Evolutionary conservation across 2,113 vertebrate genomes (phyloP).

Genomic region (Benitochromis conjunctus): DNA sequence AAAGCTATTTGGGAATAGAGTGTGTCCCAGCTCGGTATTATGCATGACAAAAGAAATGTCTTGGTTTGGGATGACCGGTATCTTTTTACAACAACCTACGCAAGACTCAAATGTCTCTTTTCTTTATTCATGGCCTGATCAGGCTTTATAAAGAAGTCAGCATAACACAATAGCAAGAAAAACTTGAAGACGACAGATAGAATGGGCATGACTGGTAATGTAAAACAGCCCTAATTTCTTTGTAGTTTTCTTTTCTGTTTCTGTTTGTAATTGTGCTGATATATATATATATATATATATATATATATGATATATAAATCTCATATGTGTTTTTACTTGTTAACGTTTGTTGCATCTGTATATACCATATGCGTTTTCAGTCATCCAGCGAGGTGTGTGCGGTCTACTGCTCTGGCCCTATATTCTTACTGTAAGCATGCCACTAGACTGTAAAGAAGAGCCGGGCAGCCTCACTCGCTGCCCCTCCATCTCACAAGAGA

Average conservation of each 20-base stretch:
- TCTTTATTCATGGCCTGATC: slow-evolving; percentile 31
- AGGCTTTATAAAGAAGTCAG: slow-evolving; percentile 44
- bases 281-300: neutral
- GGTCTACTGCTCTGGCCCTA: slow-evolving; percentile 43
- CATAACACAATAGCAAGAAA: neutral
- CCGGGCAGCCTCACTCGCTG: slow-evolving; percentile 41
- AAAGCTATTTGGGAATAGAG: neutral
- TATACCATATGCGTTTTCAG: slow-evolving; percentile 16
- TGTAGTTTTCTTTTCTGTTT: neutral
- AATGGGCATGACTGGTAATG: slow-evolving; percentile 60
- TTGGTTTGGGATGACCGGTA: neutral
- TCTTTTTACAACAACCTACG: slow-evolving; percentile 46
- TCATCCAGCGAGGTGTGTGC: slow-evolving; percentile 17
- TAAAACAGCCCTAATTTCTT: neutral
- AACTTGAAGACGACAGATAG: slow-evolving; percentile 4
- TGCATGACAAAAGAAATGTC: slow-evolving; percentile 11
- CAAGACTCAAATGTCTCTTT: slow-evolving; percentile 24
- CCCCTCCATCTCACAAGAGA: slow-evolving; percentile 72
- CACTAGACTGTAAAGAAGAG: slow-evolving; percentile 67
- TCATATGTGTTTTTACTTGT: neutral
- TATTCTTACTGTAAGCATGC: slow-evolving; percentile 26
- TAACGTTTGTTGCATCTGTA: neutral
- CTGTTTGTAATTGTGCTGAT: neutral
- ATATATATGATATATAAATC: neutral
- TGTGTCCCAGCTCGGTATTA: neutral